phyloP scores from a whole-genome alignment of 1,140 invertebrate species.

The Trissolcus basalis region DNA sequence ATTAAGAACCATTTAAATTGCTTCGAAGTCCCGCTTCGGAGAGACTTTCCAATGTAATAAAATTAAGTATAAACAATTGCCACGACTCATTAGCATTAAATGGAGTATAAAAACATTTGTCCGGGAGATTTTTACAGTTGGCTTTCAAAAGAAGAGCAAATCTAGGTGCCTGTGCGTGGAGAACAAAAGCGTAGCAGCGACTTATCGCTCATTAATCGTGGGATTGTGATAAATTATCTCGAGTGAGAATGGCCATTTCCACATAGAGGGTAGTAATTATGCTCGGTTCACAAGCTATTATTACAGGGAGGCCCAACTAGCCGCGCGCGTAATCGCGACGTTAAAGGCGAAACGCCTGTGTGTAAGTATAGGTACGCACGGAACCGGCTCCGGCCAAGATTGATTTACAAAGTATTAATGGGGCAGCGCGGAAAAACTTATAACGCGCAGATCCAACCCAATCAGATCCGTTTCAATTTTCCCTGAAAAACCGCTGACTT shows the following conservation, averaged over 20 bases:
- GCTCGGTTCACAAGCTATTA: slow-evolving; percentile 63
- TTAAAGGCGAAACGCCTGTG: slow-evolving; percentile 55
- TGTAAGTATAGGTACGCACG: slow-evolving; percentile 39
- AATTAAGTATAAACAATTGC: slow-evolving; percentile 19
- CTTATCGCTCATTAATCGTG: slow-evolving; percentile 70
- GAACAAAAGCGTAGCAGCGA: slow-evolving; percentile 55
- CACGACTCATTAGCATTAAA: slow-evolving; percentile 38
- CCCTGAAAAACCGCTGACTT: no score
- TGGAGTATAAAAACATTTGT: slow-evolving; percentile 35
- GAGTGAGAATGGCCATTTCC: slow-evolving; percentile 68
- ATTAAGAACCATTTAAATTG: no score
- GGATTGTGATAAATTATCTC: slow-evolving; percentile 68
- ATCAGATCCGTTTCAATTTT: slow-evolving; percentile 51
- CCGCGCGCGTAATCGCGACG: slow-evolving; percentile 64
- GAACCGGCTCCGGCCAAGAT: slow-evolving; percentile 51
- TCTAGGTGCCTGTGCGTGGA: slow-evolving; percentile 14
- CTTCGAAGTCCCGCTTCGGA: no score
- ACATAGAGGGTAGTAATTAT: slow-evolving; percentile 68
- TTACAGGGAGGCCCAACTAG: slow-evolving; percentile 59
- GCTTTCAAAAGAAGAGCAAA: slow-evolving; percentile 38
- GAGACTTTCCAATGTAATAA: slow-evolving; percentile 10
- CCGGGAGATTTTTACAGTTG: slow-evolving; percentile 32
- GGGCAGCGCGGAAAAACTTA: slow-evolving; percentile 34
- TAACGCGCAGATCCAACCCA: slow-evolving; percentile 32
- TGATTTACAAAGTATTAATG: slow-evolving; percentile 71